Conservation (phyloP, 37 sponge, comb jelly and placozoan genomes). For the Bolinopsis microptera region DNA sequence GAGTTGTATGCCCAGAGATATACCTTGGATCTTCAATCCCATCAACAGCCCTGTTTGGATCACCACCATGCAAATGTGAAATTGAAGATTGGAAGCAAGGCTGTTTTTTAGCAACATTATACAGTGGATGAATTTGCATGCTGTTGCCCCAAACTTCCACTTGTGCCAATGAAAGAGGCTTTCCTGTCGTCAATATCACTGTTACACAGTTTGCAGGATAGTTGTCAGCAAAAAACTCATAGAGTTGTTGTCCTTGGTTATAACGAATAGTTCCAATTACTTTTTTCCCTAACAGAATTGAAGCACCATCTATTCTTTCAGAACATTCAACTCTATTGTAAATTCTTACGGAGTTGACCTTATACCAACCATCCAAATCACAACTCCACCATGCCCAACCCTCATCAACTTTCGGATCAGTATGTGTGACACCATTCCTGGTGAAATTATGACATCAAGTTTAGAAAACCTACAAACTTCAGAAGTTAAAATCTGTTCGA, state of each 20-base stretch:
- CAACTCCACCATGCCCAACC: conserved; percentile 28
- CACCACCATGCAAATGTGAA: neutral
- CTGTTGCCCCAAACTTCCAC: neutral
- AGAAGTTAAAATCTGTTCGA: no score
- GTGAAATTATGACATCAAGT: no score
- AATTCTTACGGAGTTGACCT: conserved; percentile 3
- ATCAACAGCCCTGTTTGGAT: neutral
- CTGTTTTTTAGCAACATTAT: neutral
- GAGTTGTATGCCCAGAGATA: neutral
- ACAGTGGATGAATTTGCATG: neutral
- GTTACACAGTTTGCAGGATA: neutral
- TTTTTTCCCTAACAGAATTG: neutral
- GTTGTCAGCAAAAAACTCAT: neutral
- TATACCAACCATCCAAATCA: neutral
- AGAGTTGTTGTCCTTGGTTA: neutral
- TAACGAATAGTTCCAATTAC: neutral
- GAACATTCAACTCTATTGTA: conserved; percentile 7
- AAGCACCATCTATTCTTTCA: conserved; percentile 12
- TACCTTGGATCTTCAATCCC: neutral
- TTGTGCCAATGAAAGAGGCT: neutral
- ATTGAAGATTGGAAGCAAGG: neutral
- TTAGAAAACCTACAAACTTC: no score
- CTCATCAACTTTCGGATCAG: neutral
- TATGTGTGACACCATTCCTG: conserved; percentile 6
- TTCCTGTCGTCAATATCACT: neutral